Evolutionary conservation across 2,888 invertebrate genomes (phyloP), one percentile per base, ranked within the genome.

Genomic region (Scaptomyza flava): DNA sequence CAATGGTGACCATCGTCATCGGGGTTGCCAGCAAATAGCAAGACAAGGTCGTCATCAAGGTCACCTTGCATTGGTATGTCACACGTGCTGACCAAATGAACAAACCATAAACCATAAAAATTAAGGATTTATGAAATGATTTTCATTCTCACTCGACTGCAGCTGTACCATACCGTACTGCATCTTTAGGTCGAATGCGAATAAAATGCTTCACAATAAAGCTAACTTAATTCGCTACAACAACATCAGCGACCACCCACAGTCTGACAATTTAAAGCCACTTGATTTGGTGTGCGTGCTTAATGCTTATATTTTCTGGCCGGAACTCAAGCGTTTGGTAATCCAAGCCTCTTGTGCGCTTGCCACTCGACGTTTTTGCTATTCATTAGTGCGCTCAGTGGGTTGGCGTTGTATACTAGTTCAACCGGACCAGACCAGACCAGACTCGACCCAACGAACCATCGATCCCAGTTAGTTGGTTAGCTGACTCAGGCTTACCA

Each of bases 261-360:
- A 30, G 76, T 57, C 67, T 70, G 79, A 76, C 82, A 84, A 81
- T 84, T 79, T 79, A 78, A 81, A 79, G 69, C 78, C 83, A 84
- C 85, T 87, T 85, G 85, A 87, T 74, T 76, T 72, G 64, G 64
- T 76, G 83, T 80, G 83, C 87, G 87, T 87, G 83, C 87, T 81
- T 79, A 84, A 83, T 72, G 79, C 76, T 67, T 71, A 59, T 65
- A 74, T 85, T 81, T 73, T 56, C 62, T 79, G 62, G 62, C 66
- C 54, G 43, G 52, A 63, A 68, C 75, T 63, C 68, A 53, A 60
- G 63, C 53, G 68, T 68, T 73, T 62, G 71, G 68, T 81, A 76
- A 72, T 77, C 77, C 77, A 63, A 74, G 48, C 65, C 74, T 57
- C 79, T 58, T 68, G 66, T 64, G 65, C 67, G 48, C 58, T 57